A percentile compares a stretch with the other conserved stretches of the same genome.
These are phyloP conservation scores for Episyrphus balteatus DNA, from an alignment of 1,140 invertebrate genomes.

Conservation along the genomic window DNA sequence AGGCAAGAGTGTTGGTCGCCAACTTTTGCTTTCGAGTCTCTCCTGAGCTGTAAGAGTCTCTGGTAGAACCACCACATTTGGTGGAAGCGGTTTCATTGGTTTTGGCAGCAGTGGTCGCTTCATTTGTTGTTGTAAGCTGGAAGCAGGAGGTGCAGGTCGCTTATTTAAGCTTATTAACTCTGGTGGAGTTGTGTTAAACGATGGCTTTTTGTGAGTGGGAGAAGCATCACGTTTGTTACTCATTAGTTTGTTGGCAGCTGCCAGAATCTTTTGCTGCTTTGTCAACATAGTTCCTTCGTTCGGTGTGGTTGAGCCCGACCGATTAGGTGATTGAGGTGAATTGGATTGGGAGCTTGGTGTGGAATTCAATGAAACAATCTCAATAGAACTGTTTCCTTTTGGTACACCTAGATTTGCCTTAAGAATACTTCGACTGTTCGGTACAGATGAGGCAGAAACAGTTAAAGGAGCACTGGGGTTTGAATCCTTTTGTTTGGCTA, in stretches of 20 bases:
- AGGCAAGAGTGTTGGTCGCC: constrained; percentile 56
- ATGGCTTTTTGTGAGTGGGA: constrained; percentile 8
- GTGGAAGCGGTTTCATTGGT: constrained; percentile 4
- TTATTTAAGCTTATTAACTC: constrained; percentile 15
- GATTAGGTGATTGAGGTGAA: too few relatives aligned
- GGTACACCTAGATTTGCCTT: too few relatives aligned
- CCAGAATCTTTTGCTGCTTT: not conserved
- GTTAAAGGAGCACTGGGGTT: too few relatives aligned
- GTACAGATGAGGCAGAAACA: too few relatives aligned
- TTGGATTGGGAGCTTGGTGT: not conserved
- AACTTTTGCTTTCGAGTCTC: constrained; percentile 42
- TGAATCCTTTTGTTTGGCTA: not conserved
- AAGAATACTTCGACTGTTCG: too few relatives aligned
- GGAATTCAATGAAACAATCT: not conserved
- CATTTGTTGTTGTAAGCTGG: constrained; percentile 41
- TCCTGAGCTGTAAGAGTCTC: constrained; percentile 28
- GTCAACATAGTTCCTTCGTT: too few relatives aligned
- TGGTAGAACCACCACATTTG: constrained; percentile 30
- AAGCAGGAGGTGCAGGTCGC: constrained; percentile 11
- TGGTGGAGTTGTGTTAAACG: constrained; percentile 17
- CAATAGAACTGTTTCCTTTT: not conserved
- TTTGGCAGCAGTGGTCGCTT: constrained; percentile 29
- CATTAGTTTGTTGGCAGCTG: constrained; percentile 4
- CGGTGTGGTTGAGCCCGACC: too few relatives aligned
- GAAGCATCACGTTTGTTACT: constrained; percentile 3